Base-by-base conservation (phyloP, 2,797 vertebrate species). In the Ptychadena robeensis region DNA sequence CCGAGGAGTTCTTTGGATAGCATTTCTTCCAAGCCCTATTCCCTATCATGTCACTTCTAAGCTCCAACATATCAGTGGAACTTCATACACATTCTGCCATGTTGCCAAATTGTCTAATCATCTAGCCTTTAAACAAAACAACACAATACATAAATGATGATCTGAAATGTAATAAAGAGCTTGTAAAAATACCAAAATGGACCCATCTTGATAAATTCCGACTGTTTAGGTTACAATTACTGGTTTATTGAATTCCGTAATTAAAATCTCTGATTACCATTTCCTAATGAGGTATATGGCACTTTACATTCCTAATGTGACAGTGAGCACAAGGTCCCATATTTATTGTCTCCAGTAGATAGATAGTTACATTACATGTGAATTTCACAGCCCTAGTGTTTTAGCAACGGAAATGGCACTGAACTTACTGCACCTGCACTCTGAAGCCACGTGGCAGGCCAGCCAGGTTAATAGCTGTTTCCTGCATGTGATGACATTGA, bases 401-500 rank as follows among this genome's bases (percentile, higher is more conserved):
- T 68, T 70, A 82, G 11, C 28, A 70, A 22, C 64, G 81, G 9
- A 70, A 82, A 82, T 82, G 34, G 72, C 35, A 38, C 11, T 82
- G 72, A 82, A 82, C 72, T 40, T 70, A 82, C 61, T 73, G 70
- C 70, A 66, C 18, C 53, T 76, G 73, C 61, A 73, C 31, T 66
- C 40, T 75, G 71, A 63, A 70, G 81, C n/a, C 66, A 75, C 48
- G 38, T 76, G 66, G 53, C 73, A 70, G 73, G 73, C 48, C 81
- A 82, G 18, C 66, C 48, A 32, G 73, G 81, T 82, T 86, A 88
- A 86, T 79, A 79, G 81, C 65, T 86, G 67, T 72, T 61, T 77
- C 75, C 73, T 88, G 81, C 83, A 73, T 87, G 63, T 80, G 85
- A 83, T 88, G 86, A 90, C 88, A 87, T 82, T 82, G 68, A 74